A percentile compares a stretch with the other conserved stretches of the same genome.
Evolutionary conservation across 2,113 vertebrate genomes (phyloP).

Genomic region (Campylorhamphus procurvoides): DNA sequence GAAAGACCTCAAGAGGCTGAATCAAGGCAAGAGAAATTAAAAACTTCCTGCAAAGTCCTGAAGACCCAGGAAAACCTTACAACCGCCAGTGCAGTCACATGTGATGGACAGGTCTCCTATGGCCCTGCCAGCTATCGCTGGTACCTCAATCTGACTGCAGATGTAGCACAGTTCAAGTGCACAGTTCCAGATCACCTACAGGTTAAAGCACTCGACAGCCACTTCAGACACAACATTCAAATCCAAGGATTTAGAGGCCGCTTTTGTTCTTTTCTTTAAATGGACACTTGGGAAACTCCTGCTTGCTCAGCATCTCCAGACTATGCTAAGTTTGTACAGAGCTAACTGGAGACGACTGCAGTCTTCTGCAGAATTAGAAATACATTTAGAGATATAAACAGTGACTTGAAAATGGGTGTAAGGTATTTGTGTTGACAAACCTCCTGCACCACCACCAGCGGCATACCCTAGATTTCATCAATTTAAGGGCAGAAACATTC

Average conservation of each 20-base stretch:
- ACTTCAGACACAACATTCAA: not conserved
- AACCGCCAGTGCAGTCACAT: not conserved
- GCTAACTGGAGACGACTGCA: not conserved
- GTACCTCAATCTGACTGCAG: not conserved
- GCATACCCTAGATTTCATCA: not conserved
- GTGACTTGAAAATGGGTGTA: not conserved
- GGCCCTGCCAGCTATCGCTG: not conserved
- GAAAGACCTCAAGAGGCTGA: not conserved
- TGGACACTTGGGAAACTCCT: not conserved
- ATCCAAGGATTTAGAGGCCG: not conserved
- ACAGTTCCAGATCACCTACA: too few species aligned
- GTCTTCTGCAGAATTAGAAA: not conserved
- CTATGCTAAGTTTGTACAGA: not conserved
- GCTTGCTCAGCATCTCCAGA: not conserved
- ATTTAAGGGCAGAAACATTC: not conserved
- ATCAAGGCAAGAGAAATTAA: not conserved
- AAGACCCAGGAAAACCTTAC: not conserved
- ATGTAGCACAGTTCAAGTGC: not conserved
- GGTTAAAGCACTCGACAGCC: not conserved
- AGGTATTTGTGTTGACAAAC: not conserved
- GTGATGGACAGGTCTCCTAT: not conserved
- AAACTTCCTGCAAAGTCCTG: not conserved
- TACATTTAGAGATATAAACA: not conserved
- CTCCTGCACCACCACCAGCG: not conserved
- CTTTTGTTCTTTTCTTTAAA: not conserved